Percentiles rank a stretch among this genome's conserved stretches.
phyloP scores from a whole-genome alignment of 1,140 invertebrate genomes.

The Grapholita molesta region DNA sequence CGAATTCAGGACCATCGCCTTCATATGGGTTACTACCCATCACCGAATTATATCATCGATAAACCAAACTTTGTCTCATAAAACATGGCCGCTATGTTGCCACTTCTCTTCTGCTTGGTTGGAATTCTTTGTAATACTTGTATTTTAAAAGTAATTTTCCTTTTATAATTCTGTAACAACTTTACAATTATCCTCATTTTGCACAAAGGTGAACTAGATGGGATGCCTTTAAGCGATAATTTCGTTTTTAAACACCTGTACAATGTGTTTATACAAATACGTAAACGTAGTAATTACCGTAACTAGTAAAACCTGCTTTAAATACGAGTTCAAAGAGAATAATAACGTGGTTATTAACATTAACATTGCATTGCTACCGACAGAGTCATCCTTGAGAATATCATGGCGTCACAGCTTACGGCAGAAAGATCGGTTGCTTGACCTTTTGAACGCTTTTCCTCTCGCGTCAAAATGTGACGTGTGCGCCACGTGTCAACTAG shows the following conservation, averaged over 20 bases:
- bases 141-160: too few species aligned
- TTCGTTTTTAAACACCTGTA: background rate
- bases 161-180: too few species aligned
- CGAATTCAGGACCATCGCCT: too few species aligned
- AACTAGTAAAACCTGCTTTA: background rate
- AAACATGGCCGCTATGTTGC: too few species aligned
- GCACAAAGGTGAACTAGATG: background rate
- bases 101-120: too few species aligned
- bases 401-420: background rate
- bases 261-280: background rate
- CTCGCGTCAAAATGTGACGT: too few species aligned
- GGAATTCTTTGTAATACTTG: too few species aligned
- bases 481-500: too few species aligned
- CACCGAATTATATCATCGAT: too few species aligned
- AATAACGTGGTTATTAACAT: background rate
- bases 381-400: background rate
- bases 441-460: background rate
- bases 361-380: background rate
- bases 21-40: too few species aligned
- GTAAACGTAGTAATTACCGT: background rate
- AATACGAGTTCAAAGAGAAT: background rate
- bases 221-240: background rate
- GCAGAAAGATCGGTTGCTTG: background rate
- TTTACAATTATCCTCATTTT: background rate
- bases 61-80: too few species aligned